Conservation (phyloP, 2,888 invertebrate species). For the Acanthosepion pharaonis region DNA sequence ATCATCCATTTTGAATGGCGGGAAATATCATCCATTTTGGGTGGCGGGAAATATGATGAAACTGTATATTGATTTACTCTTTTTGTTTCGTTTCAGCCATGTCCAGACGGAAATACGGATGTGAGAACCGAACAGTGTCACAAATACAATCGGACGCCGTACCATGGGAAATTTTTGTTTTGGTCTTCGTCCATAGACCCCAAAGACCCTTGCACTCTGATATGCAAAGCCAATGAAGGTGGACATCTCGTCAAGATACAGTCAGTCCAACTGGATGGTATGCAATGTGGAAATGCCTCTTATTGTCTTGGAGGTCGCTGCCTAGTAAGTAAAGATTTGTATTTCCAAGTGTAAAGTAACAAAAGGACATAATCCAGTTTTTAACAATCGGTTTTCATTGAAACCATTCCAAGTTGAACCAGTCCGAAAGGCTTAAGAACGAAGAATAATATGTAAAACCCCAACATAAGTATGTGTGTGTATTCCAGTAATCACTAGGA, state of each 20-base stretch:
- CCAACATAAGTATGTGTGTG: no score
- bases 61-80: neutral
- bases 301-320: conserved; percentile 45
- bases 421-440: no score
- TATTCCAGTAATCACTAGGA: no score
- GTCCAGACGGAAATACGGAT: neutral
- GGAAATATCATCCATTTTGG: no score
- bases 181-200: conserved; percentile 8
- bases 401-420: no score
- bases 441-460: no score
- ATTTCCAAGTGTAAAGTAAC: no score
- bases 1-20: no score
- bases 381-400: no score
- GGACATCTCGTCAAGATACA: conserved; percentile 38
- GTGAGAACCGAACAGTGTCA: neutral
- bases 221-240: conserved; percentile 40
- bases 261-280: conserved; percentile 40
- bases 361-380: no score
- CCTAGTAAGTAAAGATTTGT: neutral
- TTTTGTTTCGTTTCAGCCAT: neutral
- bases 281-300: conserved; percentile 34
- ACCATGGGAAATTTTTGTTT: neutral
- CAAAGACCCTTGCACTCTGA: conserved; percentile 2
- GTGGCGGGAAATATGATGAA: no score
- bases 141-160: neutral